Evolutionary conservation across 2,888 invertebrate genomes (phyloP), one percentile per base, ranked within the genome.

Genomic region (Leuctra nigra): DNA sequence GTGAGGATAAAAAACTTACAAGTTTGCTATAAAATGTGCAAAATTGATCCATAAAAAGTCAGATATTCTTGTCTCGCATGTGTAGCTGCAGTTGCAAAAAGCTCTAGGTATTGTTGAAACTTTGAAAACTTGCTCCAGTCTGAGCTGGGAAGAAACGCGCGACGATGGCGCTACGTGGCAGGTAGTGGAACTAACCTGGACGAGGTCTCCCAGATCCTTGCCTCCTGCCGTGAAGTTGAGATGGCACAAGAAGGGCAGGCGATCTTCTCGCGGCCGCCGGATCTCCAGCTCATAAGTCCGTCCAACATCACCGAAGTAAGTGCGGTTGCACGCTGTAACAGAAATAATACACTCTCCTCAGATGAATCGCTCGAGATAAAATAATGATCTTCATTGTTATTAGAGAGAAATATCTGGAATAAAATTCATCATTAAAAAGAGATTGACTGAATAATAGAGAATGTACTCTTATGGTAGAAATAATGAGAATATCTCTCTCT

Each of bases 141-240:
- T n/a, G n/a, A n/a, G n/a, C n/a, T n/a, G n/a, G n/a, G n/a, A n/a
- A n/a, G n/a, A n/a, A n/a, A n/a, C n/a, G n/a, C n/a, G n/a, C n/a
- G 14, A 39, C 39, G 20, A 39, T 9, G 9, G 16, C 39, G 7
- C 1, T 1, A 39, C n/a, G n/a, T n/a, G n/a, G n/a, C n/a, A n/a
- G n/a, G n/a, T n/a, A n/a, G 29, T 7, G 11, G 24, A 9, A 62
- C 65, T 70, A 74, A 87, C 86, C 80, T 91, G 87, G 65, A 90
- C 82, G 65, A 90, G 79, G 70, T 89, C 88, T 13, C 88, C 89
- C 73, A 88, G 87, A 66, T 81, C 79, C 24, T 81, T 83, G 55
- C 88, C 88, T 56, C 81, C 84, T 47, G 90, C 89, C 50, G 88
- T 87, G 73, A 91, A 90, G 72, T 88, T 90, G 67, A 91, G 80